These are phyloP conservation scores for Ctenomys sociabilis DNA, from an alignment of 2,113 vertebrate genomes.

Conservation along the genomic window DNA sequence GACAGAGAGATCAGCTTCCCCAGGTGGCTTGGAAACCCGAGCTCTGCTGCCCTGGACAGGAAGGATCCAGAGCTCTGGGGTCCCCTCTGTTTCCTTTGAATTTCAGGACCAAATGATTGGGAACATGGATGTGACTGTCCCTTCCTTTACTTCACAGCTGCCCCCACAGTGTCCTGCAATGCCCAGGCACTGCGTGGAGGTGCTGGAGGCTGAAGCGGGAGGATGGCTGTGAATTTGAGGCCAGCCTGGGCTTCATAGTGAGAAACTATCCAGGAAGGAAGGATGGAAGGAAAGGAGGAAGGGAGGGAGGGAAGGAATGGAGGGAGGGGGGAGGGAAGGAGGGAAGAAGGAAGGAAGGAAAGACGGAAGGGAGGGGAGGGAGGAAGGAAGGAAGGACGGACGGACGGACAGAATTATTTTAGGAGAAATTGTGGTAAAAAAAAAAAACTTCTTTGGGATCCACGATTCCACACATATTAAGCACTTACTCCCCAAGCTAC, in stretches of 20 bases:
- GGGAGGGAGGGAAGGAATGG: background rate
- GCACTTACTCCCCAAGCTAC: background rate
- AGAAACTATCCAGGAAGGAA: background rate
- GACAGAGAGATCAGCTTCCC: background rate
- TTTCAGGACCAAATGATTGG: background rate
- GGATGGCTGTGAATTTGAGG: no score
- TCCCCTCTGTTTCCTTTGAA: background rate
- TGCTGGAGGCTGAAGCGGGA: background rate
- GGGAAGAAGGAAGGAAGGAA: background rate
- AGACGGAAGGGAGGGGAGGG: rapidly evolving
- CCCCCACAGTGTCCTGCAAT: background rate
- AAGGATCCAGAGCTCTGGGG: background rate
- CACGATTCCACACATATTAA: background rate
- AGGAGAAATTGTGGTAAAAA: background rate
- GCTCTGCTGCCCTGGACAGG: background rate
- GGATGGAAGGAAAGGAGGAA: no score
- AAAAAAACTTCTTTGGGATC: background rate
- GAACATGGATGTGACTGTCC: background rate
- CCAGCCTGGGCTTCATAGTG: no score
- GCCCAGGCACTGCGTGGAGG: background rate
- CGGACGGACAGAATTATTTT: no score
- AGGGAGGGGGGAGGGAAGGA: background rate
- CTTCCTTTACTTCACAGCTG: background rate
- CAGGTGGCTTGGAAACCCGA: slow-evolving; percentile 50
- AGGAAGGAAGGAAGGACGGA: background rate